Base-by-base conservation (phyloP, 2,888 invertebrate genomes). In the Xestia rhomboidea region DNA sequence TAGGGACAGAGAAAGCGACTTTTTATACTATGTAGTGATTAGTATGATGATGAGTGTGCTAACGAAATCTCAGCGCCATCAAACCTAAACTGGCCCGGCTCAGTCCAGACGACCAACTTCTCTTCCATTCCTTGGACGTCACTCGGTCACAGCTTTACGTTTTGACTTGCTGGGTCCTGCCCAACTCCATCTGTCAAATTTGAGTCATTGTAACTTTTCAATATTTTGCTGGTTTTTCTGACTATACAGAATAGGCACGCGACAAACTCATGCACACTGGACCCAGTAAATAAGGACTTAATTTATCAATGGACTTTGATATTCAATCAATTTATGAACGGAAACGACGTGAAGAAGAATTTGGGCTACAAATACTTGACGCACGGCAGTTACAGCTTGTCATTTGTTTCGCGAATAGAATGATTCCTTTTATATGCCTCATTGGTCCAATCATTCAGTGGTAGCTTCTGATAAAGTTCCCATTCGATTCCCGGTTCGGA, bases 291-390 rank as follows among this genome's bases (percentile, higher is more conserved):
- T 85, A 66, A 68, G 38, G 34, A 30, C 54, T 27, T 67, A 71
- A 74, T 88, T 85, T 86, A 84, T 84, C 84, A 72, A 62, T 57
- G 87, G 86, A 85, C 88, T 83, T 83, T 83, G 87, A 71, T 82
- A 38, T 68, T 57, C 62, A 67, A 66, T 87, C 54, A 73, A 54
- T 77, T 34, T 54, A 44, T 49, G 44, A 60, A 73, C 57, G 51
- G 51, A 75, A 73, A 83, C 71, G 21, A 68, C 46, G 1, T 18
- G 13, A 27, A 66, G 51, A 57, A 3, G 30, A 78, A 69, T 44
- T 79, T 49, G 68, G 54, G 24, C 15, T n/a, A 30, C 51, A 66
- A 60, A 18, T 1, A 41, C 15, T 3, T 41, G n/a, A n/a, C n/a
- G n/a, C n/a, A n/a, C n/a, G n/a, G n/a, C n/a, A n/a, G 21, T 60